Base-by-base conservation (phyloP, 2,888 invertebrate genomes). In the Lithosia quadra region DNA sequence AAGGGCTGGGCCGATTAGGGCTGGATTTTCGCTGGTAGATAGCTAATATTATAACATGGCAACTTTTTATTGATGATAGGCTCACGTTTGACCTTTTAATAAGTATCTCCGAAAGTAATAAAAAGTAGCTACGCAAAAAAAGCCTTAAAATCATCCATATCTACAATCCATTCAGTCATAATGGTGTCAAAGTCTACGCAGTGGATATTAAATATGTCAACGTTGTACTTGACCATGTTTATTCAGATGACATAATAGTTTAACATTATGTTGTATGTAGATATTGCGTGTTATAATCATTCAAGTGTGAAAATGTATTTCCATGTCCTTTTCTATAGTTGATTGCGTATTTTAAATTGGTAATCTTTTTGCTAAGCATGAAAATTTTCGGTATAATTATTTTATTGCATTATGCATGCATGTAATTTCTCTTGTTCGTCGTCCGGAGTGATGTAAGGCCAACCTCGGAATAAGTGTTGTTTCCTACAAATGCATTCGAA, bases 371-470 rank as follows among this genome's bases (percentile, higher is more conserved):
- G n/a, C 49, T 18, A 9, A 49, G 9, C n/a, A 11, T 43, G 18
- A 1, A 43, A 43, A 43, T 43, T 7, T 18, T 49, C 18, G 49
- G n/a, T 18, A n/a, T 43, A 49, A n/a, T 49, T 49, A 49, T 49
- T 49, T 49, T 49, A 49, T 49, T 49, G 18, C 49, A n/a, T 49
- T 18, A 8, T n/a, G n/a, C 9, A 18, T 7, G 8, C 9, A n/a
- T 43, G n/a, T n/a, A 34, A 21, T 59, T 59, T 59, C 36, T 39
- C 36, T 60, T 36, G 15, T 39, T 9, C 36, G 15, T 55, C 55
- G 34, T 61, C 43, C 60, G 61, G 36, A 39, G 15, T 67, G 24
- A 56, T 9, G 66, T 55, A 67, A 61, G 24, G 5, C n/a, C 55
- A 66, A 59, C n/a, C 39, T 61, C 24, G 28, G 53, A 33, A 18